Base-by-base conservation (phyloP, 2,888 invertebrate species). In the Colletes collaris region DNA sequence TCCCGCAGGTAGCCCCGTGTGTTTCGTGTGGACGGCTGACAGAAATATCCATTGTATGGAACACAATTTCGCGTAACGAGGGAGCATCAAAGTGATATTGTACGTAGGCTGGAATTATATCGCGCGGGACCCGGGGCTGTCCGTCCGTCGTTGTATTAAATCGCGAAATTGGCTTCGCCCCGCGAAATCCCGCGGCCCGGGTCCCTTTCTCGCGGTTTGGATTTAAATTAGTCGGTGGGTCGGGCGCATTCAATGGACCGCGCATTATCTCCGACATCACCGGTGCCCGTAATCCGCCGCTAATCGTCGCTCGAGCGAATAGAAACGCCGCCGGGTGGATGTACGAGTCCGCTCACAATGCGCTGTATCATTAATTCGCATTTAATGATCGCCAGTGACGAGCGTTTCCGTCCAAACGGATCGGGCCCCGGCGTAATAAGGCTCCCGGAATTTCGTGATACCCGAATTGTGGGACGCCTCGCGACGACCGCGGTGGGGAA, bases 221-320 rank as follows among this genome's bases (percentile, higher is more conserved):
- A 78, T 83, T 84, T 77, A 84, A 86, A 86, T 88, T 86, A 84
- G 76, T 69, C 79, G 70, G 55, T 81, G 83, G 79, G 44, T 8
- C 44, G 76, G 81, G 56, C 11, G 16, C 5, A 75, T 83, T 86
- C 78, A 83, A 87, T 86, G 77, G 74, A 64, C 65, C 76, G 56
- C 65, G 75, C 81, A 86, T 88, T 87, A 87, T 82, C 72, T 64
- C 67, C 80, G 76, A 78, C 87, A 84, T 84, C 74, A 78, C 74
- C 27, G 74, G 78, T 64, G 62, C 59, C 60, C 70, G 76, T 86
- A 86, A 88, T 86, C 84, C 87, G 76, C 77, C 79, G 79, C 82
- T 88, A 90, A 90, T 89, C 89, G 87, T 86, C 87, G 78, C 83
- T 71, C 72, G 71, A 79, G 83, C 81, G 78, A 81, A 79, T 76